Conservation (phyloP, 2,888 invertebrate genomes). For the Achlya flavicornis region DNA sequence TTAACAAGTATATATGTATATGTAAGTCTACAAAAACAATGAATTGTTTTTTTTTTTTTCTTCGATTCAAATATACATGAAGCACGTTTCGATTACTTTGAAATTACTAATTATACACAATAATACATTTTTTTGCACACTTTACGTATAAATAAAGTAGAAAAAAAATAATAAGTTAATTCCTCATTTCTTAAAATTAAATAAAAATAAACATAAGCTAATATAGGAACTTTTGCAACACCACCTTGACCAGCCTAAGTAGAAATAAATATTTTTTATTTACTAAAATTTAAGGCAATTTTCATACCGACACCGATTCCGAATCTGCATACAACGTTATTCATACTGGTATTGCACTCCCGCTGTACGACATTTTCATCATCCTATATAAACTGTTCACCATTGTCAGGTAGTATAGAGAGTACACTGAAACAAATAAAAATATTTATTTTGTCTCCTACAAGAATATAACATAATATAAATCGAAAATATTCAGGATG, state of each 20-base stretch:
- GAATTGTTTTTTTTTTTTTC: not conserved
- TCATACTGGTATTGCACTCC: constrained; percentile 69
- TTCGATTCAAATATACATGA: not conserved
- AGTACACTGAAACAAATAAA: constrained; percentile 63
- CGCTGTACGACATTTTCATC: constrained; percentile 66
- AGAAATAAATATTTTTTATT: not conserved
- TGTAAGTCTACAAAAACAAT: not conserved
- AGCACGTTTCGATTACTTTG: not conserved
- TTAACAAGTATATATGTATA: not conserved
- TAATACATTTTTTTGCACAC: too few relatives aligned
- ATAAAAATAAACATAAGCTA: not conserved
- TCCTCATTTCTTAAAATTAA: not conserved
- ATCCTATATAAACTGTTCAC: constrained; percentile 70
- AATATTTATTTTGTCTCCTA: not conserved
- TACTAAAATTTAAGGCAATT: constrained; percentile 11
- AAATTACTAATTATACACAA: too few relatives aligned
- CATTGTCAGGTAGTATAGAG: constrained; percentile 65
- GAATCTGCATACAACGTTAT: not conserved
- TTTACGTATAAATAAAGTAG: not conserved
- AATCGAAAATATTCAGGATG: too few relatives aligned
- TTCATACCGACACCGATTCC: not conserved
- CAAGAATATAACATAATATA: too few relatives aligned
- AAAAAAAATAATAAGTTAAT: not conserved
- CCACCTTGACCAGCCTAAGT: not conserved
- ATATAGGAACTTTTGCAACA: not conserved